Percentiles rank a stretch among this genome's conserved stretches.
phyloP scores from a whole-genome alignment of 1,140 invertebrate species.

The Teleogryllus occipitalis region DNA sequence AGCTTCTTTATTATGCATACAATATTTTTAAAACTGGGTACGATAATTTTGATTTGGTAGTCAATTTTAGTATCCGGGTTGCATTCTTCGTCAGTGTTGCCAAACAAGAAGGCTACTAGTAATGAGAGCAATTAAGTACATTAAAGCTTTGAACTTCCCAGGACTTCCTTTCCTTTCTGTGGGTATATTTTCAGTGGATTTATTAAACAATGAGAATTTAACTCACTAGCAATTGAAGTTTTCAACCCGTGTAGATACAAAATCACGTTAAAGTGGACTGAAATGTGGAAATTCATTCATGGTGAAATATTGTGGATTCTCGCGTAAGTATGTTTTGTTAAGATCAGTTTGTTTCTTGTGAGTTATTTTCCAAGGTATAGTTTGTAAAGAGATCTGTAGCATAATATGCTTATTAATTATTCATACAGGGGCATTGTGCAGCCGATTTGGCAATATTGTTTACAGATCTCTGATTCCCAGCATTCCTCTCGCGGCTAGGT shows the following conservation, averaged over 20 bases:
- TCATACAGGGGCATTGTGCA: conserved; percentile 8
- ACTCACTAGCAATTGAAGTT: too few species aligned
- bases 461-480: conserved; percentile 26
- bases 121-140: not conserved
- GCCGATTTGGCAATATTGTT: conserved; percentile 21
- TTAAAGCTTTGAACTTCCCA: too few species aligned
- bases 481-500: conserved; percentile 29
- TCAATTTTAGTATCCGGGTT: conserved; percentile 23
- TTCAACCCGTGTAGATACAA: too few species aligned
- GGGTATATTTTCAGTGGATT: too few species aligned
- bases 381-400: conserved; percentile 12
- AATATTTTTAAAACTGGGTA: not conserved
- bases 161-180: too few species aligned
- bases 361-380: not conserved
- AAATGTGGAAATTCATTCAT: too few species aligned
- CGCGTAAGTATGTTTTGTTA: too few species aligned
- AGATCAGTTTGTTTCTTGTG: too few species aligned
- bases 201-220: too few species aligned
- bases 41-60: conserved; percentile 14
- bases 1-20: not conserved
- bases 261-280: too few species aligned
- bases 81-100: conserved; percentile 22
- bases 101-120: conserved; percentile 6
- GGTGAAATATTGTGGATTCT: too few species aligned
- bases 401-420: conserved; percentile 1